Percentiles rank a stretch among this genome's conserved stretches.
These are phyloP conservation scores for Collichthys lucidus DNA, from an alignment of 2,113 vertebrate species.

Conservation along the genomic window DNA sequence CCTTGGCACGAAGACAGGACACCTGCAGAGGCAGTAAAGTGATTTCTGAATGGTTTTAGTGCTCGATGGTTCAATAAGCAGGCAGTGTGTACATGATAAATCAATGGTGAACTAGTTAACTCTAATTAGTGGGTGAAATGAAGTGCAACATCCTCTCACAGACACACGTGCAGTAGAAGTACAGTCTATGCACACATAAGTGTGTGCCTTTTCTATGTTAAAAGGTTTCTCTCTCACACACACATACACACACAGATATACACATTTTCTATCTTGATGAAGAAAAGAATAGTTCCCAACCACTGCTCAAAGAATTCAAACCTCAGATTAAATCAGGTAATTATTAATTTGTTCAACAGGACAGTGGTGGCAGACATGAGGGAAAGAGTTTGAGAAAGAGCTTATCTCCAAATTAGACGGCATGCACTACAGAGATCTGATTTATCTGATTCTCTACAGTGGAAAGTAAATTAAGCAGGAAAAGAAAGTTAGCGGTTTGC, in stretches of 20 bases:
- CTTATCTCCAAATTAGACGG: slow-evolving; percentile 69
- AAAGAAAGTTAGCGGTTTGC: slow-evolving; percentile 72
- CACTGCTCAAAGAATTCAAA: slow-evolving; percentile 18
- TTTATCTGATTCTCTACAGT: slow-evolving; percentile 57
- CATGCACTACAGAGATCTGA: slow-evolving; percentile 74
- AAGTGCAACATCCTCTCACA: slow-evolving; percentile 42
- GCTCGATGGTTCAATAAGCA: slow-evolving; percentile 69
- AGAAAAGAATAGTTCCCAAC: slow-evolving; percentile 66
- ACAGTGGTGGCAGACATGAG: slow-evolving; percentile 65
- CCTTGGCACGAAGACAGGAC: slow-evolving; percentile 9
- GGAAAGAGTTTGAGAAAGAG: slow-evolving; percentile 55
- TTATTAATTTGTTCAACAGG: slow-evolving; percentile 49
- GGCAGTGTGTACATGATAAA: slow-evolving; percentile 55
- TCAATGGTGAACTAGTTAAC: slow-evolving; percentile 54
- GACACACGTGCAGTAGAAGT: slow-evolving; percentile 23
- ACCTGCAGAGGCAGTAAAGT: slow-evolving; percentile 40
- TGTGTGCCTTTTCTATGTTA: not conserved
- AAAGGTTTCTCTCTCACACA: not conserved
- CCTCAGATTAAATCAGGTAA: slow-evolving; percentile 51
- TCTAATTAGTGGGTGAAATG: slow-evolving; percentile 41
- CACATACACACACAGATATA: not conserved
- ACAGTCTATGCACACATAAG: slow-evolving; percentile 9
- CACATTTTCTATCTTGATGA: slow-evolving; percentile 26
- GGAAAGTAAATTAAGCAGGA: slow-evolving; percentile 64
- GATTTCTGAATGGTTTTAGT: slow-evolving; percentile 41